phyloP scores from a whole-genome alignment of 2,888 invertebrate species.

The Ferdinandea cuprea region DNA sequence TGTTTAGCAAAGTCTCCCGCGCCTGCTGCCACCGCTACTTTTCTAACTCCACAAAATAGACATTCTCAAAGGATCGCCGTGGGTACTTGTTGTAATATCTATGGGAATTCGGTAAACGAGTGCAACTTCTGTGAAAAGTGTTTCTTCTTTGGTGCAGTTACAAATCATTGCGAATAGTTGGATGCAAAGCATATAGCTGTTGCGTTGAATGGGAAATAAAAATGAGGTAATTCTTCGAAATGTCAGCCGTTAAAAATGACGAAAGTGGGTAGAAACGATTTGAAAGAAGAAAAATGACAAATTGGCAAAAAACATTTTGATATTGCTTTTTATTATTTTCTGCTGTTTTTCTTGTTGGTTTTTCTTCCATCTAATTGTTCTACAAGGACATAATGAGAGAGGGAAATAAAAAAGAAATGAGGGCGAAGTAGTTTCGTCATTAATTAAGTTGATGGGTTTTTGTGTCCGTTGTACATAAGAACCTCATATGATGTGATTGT shows the following conservation, averaged over 20 bases:
- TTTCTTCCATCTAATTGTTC: conserved; percentile 23
- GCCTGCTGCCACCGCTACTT: background rate
- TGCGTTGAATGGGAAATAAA: conserved; percentile 2
- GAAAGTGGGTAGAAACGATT: conserved; percentile 9
- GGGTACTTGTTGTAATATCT: conserved; percentile 44
- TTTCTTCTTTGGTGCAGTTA: conserved; percentile 24
- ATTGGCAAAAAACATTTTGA: conserved; percentile 7
- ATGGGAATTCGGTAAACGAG: conserved; percentile 46
- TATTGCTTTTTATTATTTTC: conserved; percentile 30
- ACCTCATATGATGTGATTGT: conserved; percentile 22
- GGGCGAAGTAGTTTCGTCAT: conserved; percentile 9
- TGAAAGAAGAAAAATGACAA: background rate
- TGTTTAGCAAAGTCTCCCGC: conserved; percentile 10
- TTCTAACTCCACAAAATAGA: background rate
- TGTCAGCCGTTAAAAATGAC: conserved; percentile 34
- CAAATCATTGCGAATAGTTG: conserved; percentile 38
- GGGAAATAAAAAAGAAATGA: conserved; percentile 10
- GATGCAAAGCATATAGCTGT: background rate
- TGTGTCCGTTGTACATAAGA: conserved; percentile 4
- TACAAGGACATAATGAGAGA: conserved; percentile 11
- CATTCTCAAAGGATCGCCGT: conserved; percentile 1
- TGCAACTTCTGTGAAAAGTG: conserved; percentile 55
- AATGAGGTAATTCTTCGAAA: conserved; percentile 10
- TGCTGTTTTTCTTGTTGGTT: conserved; percentile 15
- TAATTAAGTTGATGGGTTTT: conserved; percentile 34